Evolutionary conservation across 2,888 invertebrate genomes (phyloP), one percentile per base, ranked within the genome.

Genomic region (Conus canariensis): DNA sequence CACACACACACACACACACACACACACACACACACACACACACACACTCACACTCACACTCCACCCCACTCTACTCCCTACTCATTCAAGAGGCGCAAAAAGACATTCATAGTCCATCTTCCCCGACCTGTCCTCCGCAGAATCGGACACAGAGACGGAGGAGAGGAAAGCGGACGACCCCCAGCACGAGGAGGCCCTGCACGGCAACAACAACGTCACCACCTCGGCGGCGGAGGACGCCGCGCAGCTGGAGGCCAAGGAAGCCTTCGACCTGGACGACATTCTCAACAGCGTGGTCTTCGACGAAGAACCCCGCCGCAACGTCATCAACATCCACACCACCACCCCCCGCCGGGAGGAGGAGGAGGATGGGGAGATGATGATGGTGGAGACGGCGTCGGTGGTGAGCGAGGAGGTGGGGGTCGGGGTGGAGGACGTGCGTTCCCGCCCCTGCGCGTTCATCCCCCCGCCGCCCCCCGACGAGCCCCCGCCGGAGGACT

Each of bases 401-500:
- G 91, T 94, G n/a, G 94, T 94, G 82, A 93, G 93, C n/a, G 90
- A 92, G 64, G 94, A 93, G 87, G 95, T 94, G 90, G 93, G 94
- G 80, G 59, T 90, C 10, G 83, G 88, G 90, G 60, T 91, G 67
- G 77, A 85, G 16, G 64, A 88, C n/a, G 64, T 91, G 56, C 88
- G 82, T 14, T 77, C 85, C 16, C 64, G 64, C 60, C 94, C 94
- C 0, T 94, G 94, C 80, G 91, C 93, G 67, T 94, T 95, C 90
- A 90, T 95, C 67, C 94, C 95, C 14, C 95, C 95, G 9, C 95
- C 95, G n/a, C 95, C 94, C 22, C 95, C 94, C 59, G 90, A 83
- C 95, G 97, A 94, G 91, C 94, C 94, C 7, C 94, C 94, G 1
- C 95, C 95, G 0, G 93, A 91, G 3, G 94, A 94, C 60, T 91